These are phyloP conservation scores for Meteorus cinctellus DNA, from an alignment of 2,888 invertebrate genomes.

Conservation along the genomic window DNA sequence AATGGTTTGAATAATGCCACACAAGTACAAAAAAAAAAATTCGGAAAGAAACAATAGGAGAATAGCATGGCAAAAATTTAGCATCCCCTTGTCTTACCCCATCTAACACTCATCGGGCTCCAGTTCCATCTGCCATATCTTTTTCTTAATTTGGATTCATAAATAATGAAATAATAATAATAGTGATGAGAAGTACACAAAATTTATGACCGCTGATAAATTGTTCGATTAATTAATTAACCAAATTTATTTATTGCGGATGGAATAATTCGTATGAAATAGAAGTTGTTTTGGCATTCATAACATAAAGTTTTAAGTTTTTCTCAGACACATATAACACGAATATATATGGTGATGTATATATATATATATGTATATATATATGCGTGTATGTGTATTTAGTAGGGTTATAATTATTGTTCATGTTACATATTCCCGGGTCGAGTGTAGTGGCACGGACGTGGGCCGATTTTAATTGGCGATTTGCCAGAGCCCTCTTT, in stretches of 20 bases:
- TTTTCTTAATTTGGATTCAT: slow-evolving; percentile 13
- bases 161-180: background rate
- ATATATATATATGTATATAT: background rate
- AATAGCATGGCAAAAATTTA: too few species aligned
- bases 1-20: background rate
- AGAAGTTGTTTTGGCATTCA: slow-evolving; percentile 5
- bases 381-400: background rate
- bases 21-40: slow-evolving; percentile 2
- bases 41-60: slow-evolving; percentile 38
- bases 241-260: background rate
- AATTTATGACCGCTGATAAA: slow-evolving; percentile 1
- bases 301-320: slow-evolving; percentile 23
- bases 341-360: background rate
- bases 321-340: slow-evolving; percentile 2
- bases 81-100: too few species aligned
- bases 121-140: too few species aligned
- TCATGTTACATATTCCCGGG: slow-evolving; percentile 48
- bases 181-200: background rate
- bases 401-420: slow-evolving; percentile 49
- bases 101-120: too few species aligned
- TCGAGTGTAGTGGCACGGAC: slow-evolving; percentile 25
- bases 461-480: slow-evolving; percentile 63
- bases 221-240: slow-evolving; percentile 7
- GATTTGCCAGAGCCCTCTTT: slow-evolving; percentile 57
- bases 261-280: slow-evolving; percentile 5